A percentile compares a stretch with the other conserved stretches of the same genome.
These are phyloP conservation scores for Myotis yumanensis DNA, from an alignment of 2,113 vertebrate genomes.

Conservation along the genomic window DNA sequence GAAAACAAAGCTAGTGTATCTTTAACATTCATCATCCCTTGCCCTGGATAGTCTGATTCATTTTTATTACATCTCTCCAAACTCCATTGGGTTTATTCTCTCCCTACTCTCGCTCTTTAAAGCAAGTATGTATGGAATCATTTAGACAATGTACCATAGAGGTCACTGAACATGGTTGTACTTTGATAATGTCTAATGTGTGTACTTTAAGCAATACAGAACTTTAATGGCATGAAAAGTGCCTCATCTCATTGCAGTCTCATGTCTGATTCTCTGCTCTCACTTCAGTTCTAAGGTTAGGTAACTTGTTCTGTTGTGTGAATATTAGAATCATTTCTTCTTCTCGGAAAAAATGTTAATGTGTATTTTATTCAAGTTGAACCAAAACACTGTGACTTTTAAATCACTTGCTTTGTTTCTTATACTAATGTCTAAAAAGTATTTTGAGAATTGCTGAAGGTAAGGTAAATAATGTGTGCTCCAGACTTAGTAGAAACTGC, in stretches of 20 bases:
- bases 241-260: constrained; percentile 18
- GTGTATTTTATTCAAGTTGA: constrained; percentile 33
- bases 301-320: neutral
- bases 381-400: constrained; percentile 37
- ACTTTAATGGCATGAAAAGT: neutral
- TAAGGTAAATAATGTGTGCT: neutral
- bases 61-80: constrained; percentile 22
- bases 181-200: constrained; percentile 25
- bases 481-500: neutral
- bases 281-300: constrained; percentile 15
- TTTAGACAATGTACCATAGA: constrained; percentile 32
- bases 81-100: neutral
- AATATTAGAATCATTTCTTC: constrained; percentile 51
- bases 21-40: neutral
- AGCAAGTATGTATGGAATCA: constrained; percentile 15
- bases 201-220: neutral
- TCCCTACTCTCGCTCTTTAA: neutral
- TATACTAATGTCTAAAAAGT: neutral
- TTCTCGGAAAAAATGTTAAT: neutral
- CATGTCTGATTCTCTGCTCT: neutral
- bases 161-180: neutral
- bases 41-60: neutral
- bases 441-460: constrained; percentile 32
- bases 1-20: neutral
- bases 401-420: constrained; percentile 8